Base-by-base conservation (phyloP, 92 coral and sea anemone species). In the Meandrina meandrites region DNA sequence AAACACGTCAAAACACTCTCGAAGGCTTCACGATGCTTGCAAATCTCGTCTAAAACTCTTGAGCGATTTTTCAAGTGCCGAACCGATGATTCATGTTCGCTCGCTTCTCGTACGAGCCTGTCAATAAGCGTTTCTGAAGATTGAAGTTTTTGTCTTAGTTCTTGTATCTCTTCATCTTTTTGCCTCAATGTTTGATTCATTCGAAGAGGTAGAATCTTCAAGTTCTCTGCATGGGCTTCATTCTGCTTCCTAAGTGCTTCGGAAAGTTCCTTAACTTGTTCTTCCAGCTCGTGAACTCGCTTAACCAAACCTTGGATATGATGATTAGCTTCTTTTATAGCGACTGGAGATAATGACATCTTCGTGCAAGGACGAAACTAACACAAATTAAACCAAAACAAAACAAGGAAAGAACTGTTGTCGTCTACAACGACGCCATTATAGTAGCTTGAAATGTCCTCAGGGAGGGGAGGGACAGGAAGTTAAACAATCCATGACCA, bases 271-370 rank as follows among this genome's bases (percentile, higher is more conserved):
- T 92, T 90, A 17, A 93, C 95, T 86, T 90, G 91, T 54, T 91
- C 94, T 84, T 97, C 99, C 45, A 97, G 88, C 56, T 93, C 97
- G 15, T 93, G 84, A 60, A 92, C 90, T 31, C 95, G 91, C 72
- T 79, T 87, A 73, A 93, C 89, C 81, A 97, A 84, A 0, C 95
- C 94, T 87, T 90, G 90, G 82, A 97, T 97, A 88, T 97, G 99
- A 24, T 88, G 90, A 88, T 97, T 97, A 22, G 99, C 98, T 80
- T 97, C 99, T 68, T 92, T 93, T 80, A 97, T 97, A 16, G 97
- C 97, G n/a, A 92, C 97, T 18, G 92, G 88, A 1, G 98, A 88
- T 37, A 89, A 80, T 74, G 94, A 90, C 98, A 96, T 96, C 37
- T 50, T 83, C 45, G 19, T 35, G 51, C 12, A 7, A 82, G 37